A percentile compares a stretch with the other conserved stretches of the same genome.
These are phyloP conservation scores for Sebastolobus altivelis DNA, from an alignment of 2,797 vertebrate genomes.

Conservation along the genomic window DNA sequence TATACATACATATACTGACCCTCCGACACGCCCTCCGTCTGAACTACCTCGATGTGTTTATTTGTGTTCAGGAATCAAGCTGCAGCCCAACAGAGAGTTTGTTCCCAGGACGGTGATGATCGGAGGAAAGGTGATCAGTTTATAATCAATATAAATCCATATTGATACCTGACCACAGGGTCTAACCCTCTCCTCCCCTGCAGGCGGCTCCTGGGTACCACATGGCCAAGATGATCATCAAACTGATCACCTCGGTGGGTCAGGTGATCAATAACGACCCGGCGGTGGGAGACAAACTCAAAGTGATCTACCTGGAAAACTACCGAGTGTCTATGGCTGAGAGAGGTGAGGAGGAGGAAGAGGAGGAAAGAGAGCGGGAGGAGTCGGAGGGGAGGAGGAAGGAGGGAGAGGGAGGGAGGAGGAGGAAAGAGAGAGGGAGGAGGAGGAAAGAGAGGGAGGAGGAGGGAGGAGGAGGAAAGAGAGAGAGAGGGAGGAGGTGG, in stretches of 20 bases:
- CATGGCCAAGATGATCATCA: slow-evolving; percentile 95
- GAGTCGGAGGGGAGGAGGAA: too few relatives aligned
- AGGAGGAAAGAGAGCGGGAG: fast-evolving
- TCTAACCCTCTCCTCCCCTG: slow-evolving; percentile 1
- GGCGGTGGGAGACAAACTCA: slow-evolving; percentile 88
- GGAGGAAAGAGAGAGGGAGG: too few relatives aligned
- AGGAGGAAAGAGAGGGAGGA: too few relatives aligned
- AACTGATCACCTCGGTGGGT: slow-evolving; percentile 89
- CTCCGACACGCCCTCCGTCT: too few relatives aligned
- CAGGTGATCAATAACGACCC: slow-evolving; percentile 91
- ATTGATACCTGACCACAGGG: too few relatives aligned
- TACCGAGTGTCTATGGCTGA: too few relatives aligned
- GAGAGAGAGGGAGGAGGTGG: too few relatives aligned
- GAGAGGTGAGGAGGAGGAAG: too few relatives aligned
- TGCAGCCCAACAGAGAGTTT: slow-evolving; percentile 85
- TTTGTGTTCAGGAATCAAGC: slow-evolving; percentile 86
- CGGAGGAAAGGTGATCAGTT: slow-evolving; percentile 88
- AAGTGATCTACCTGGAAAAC: slow-evolving; percentile 89
- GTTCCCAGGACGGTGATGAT: slow-evolving; percentile 92
- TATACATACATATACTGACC: too few relatives aligned
- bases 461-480: too few relatives aligned
- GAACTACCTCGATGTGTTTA: too few relatives aligned
- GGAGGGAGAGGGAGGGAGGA: too few relatives aligned
- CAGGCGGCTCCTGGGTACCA: slow-evolving; percentile 93
- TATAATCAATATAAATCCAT: not conserved